Evolutionary conservation across 1,140 invertebrate species (phyloP), one percentile per base, ranked within the genome.

Genomic region (Drosophila suzukii): DNA sequence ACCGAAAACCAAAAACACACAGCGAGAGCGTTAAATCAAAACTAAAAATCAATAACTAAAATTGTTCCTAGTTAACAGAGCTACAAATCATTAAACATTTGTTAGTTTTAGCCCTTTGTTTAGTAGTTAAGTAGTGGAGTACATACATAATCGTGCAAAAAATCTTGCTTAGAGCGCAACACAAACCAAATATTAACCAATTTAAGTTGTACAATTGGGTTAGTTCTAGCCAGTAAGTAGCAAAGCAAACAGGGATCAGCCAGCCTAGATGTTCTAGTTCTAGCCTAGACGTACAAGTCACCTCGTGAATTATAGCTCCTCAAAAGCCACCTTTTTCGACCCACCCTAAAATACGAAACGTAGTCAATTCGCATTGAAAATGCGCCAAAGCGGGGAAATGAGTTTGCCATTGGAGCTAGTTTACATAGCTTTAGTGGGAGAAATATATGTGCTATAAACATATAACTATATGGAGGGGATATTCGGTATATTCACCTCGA

Each of bases 151-250:
- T 46, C 49, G 24, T 63, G 59, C 43, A 44, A 46, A 24, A 56
- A 62, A 49, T 53, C 47, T 59, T 75, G 59, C 58, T 71, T 55
- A 57, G 43, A 44, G 54, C 41, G 81, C 49, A 79, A 83, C 72
- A 63, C 81, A 83, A 76, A 75, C 81, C 81, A 84, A 84, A 84
- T 77, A 84, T 84, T 80, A 80, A 76, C 38, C 57, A 53, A 34
- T 54, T 53, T 51, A 75, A 47, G 36, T 57, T 65, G 55, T 58
- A 61, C 15, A 44, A 4, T 76, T 62, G 47, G 6, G 27, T 43
- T 66, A 30, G 24, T 27, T 61, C 30, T 47, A 39, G 34, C 13
- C 20, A 20, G 30, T 65, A 47, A 58, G 54, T 65, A 75, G 54
- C 63, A 54, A 75, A 65, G 50, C 46, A 15, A 65, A 61, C 66